Conservation (phyloP, 2,113 vertebrate species). For the Stomatorhinus ivindoensis region DNA sequence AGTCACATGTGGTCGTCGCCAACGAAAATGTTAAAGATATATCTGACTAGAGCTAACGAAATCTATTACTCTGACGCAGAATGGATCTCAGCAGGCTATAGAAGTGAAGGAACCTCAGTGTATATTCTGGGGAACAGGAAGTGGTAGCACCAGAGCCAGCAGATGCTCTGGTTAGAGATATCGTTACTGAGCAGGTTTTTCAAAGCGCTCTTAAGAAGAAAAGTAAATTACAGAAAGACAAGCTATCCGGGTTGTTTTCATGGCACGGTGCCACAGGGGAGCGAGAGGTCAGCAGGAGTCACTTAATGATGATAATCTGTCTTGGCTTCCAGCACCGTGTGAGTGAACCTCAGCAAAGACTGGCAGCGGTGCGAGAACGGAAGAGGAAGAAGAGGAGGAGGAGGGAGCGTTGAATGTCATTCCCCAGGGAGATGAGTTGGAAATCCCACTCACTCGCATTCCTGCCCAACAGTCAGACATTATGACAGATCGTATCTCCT, state of each 20-base stretch:
- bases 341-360: neutral
- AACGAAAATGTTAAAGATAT: neutral
- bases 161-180: neutral
- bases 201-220: neutral
- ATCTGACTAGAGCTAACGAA: neutral
- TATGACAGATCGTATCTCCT: neutral
- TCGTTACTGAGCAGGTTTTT: neutral
- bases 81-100: neutral
- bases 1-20: neutral
- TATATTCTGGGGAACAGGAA: neutral
- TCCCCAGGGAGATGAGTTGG: neutral
- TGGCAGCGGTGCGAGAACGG: neutral
- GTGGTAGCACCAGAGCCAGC: neutral
- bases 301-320: slow-evolving; percentile 1
- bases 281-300: neutral
- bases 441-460: neutral
- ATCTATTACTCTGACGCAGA: neutral
- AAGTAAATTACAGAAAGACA: neutral
- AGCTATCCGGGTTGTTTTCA: neutral
- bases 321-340: neutral
- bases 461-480: neutral
- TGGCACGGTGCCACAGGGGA: neutral
- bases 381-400: neutral
- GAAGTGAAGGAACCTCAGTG: neutral
- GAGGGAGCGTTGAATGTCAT: neutral